Base-by-base conservation (phyloP, 1,140 invertebrate genomes). In the Antheraea pernyi region DNA sequence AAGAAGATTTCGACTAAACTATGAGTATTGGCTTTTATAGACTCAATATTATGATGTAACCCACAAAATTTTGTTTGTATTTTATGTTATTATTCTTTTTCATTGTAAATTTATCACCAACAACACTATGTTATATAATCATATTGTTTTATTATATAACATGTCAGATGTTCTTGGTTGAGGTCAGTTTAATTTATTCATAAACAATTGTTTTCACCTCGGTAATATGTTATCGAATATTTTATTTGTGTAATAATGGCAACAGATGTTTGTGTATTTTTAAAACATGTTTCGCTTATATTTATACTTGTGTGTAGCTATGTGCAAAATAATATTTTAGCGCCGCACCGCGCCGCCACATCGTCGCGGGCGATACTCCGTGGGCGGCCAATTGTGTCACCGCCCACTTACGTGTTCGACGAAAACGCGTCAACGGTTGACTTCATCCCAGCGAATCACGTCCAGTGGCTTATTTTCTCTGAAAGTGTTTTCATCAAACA, bases 381-480 rank as follows among this genome's bases (percentile, higher is more conserved):
- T 77, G 68, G 76, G 76, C 63, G 73, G 63, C 11, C 58, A 68
- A 71, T 72, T 68, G 69, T 66, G 58, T 64, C 67, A 67, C 39
- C 69, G 69, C 69, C 73, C 66, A 71, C 73, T 42, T 13, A 30
- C 67, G 30, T 8, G 0, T 61, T 11, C 30, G 11, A 63, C 22
- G 7, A 30, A 63, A 30, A 53, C 46, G 16, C 46, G 16, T 53
- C 46, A 53, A 9, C 46, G 6, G 22, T 36, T 8, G 19, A 37
- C 0, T n/a, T 59, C 19, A 63, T 63, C 61, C 10, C 59, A 13
- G 16, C 22, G 19, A 60, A 13, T 37, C 30, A 11, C 8, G n/a
- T 64, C 22, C 59, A 71, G 63, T 71, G 60, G 9, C 16, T n/a
- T 53, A 16, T 42, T 42, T 53, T n/a, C 16, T n/a, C 46, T 16